Conservation (phyloP, 2,113 vertebrate species). For the Passer montanus region DNA sequence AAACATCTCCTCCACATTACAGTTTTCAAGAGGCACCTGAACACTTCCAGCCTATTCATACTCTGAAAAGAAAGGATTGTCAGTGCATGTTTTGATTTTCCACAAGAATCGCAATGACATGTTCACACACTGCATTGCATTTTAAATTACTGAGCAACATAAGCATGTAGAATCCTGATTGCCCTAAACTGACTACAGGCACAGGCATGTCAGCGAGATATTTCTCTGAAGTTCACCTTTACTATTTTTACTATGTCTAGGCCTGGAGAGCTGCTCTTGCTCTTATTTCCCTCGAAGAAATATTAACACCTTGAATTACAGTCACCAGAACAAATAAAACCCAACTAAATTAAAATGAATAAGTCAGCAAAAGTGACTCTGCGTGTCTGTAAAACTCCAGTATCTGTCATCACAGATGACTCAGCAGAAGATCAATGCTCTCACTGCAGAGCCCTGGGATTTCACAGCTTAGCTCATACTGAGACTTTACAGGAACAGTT, state of each 20-base stretch:
- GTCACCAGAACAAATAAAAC: background rate
- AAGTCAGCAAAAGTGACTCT: background rate
- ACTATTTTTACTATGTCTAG: background rate
- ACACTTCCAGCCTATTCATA: background rate
- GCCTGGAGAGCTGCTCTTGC: background rate
- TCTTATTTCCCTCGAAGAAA: background rate
- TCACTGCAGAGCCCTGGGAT: background rate
- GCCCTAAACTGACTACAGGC: background rate
- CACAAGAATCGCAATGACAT: background rate
- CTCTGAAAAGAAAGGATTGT: background rate
- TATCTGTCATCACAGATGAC: background rate
- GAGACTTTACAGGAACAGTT: background rate
- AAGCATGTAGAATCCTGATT: background rate
- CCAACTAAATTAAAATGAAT: background rate
- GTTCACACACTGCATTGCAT: background rate
- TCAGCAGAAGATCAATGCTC: background rate
- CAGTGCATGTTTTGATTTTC: background rate
- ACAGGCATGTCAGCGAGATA: background rate
- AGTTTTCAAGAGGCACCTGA: background rate
- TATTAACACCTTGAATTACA: background rate
- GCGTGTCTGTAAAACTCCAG: background rate
- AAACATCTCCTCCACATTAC: background rate
- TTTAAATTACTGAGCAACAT: background rate
- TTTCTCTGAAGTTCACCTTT: constrained; percentile 13
- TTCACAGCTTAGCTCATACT: background rate